These are phyloP conservation scores for Turdus rufiventris DNA, from an alignment of 2,113 vertebrate genomes.

Conservation along the genomic window DNA sequence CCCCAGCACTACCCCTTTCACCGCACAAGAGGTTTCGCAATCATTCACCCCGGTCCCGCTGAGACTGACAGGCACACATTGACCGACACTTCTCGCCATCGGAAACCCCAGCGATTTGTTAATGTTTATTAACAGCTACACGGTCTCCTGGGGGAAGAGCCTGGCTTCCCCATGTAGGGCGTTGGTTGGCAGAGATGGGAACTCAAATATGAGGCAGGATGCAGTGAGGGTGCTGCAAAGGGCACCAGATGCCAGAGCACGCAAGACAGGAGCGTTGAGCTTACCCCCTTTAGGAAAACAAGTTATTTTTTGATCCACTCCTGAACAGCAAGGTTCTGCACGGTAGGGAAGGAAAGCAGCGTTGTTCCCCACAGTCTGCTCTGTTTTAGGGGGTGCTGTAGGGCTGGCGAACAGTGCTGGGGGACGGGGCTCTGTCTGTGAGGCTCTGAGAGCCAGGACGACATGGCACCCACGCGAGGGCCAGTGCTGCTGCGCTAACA, in stretches of 20 bases:
- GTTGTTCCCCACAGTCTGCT: background rate
- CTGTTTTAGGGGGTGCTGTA: background rate
- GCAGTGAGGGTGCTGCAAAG: background rate
- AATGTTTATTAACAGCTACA: constrained; percentile 28
- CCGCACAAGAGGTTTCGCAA: background rate
- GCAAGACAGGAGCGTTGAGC: background rate
- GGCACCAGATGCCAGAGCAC: background rate
- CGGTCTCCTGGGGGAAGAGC: background rate
- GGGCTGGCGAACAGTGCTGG: background rate
- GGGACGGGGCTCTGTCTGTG: background rate
- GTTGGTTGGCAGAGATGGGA: background rate
- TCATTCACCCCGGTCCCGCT: background rate
- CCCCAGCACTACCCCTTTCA: background rate
- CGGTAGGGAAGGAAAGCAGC: background rate
- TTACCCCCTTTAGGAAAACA: constrained; percentile 66
- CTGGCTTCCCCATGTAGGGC: background rate
- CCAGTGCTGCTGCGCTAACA: background rate
- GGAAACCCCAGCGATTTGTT: background rate
- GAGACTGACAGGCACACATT: constrained; percentile 71
- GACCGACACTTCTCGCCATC: background rate
- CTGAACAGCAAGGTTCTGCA: background rate
- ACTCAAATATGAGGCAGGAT: background rate
- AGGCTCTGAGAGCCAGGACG: accelerated
- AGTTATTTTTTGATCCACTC: constrained; percentile 66
- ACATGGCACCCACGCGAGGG: background rate